Base-by-base conservation (phyloP, 2,797 vertebrate genomes). In the Hipposideros larvatus region DNA sequence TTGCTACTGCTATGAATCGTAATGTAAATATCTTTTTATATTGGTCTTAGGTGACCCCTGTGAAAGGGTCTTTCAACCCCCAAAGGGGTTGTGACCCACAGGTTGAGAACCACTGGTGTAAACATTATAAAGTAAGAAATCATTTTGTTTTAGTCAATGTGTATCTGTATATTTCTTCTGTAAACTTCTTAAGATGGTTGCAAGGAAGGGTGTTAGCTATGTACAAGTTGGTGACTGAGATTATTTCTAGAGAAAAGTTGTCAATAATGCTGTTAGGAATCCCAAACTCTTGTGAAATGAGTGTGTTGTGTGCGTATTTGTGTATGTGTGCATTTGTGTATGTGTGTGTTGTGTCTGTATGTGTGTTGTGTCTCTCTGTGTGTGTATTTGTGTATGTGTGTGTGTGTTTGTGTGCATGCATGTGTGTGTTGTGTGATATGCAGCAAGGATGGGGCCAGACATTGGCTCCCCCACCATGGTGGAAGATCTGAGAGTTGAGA, bases 221-320 rank as follows among this genome's bases (percentile, higher is more conserved):
- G 5, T 87, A 28, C 41, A 71, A 83, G 16, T 43, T 66, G 21
- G 31, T 80, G 24, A 28, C 46, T 71, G 51, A 94, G 43, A 65
- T 28, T 37, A 15, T 83, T 88, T 97, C 93, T 65, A 37, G 59
- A 89, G 85, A 82, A 88, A 55, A 61, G 53, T 88, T 84, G 31
- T 43, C n/a, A 90, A 6, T 19, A 48, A 26, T 85, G 11, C 61
- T 63, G 14, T 10, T 70, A 92, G 85, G 31, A 80, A 93, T 51
- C 21, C 48, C 31, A 85, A 43, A 71, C 70, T 88, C 51, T 65
- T 77, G 26, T 65, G 90, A 82, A 74, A 43, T 57, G 8, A 82
- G 13, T 63, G n/a, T 53, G 73, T 70, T 24, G 10, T 68, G 9
- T n/a, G 3, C 24, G 26, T 24, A 51, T 51, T 51, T 51, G 14